phyloP scores from a whole-genome alignment of 2,797 vertebrate genomes.

The Platalea minor region DNA sequence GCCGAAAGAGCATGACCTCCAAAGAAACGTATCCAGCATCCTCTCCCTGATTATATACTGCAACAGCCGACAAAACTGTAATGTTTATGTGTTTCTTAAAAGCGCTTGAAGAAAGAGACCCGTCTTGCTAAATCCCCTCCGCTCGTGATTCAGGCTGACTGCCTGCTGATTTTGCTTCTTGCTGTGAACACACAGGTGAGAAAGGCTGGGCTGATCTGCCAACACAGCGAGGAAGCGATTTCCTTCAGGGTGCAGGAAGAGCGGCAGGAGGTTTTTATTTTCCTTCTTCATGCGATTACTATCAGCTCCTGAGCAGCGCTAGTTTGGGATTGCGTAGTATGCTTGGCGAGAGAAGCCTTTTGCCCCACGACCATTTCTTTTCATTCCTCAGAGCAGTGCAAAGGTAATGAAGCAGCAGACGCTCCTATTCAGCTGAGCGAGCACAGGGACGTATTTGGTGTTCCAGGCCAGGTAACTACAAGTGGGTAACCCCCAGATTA shows the following conservation, averaged over 20 bases:
- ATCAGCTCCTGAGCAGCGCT: not conserved
- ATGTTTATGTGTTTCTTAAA: not conserved
- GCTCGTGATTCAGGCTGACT: not conserved
- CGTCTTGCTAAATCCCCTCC: not conserved
- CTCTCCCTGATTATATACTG: not conserved
- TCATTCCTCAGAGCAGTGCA: not conserved
- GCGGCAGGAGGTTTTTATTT: not conserved
- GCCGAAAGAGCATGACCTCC: not conserved
- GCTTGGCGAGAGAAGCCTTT: not conserved
- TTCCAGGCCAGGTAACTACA: not conserved
- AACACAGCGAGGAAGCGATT: not conserved
- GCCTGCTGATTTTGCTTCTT: not conserved
- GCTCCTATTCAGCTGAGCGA: not conserved
- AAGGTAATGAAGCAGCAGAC: not conserved
- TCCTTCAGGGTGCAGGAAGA: not conserved
- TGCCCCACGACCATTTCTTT: not conserved
- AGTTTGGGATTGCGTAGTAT: accelerated
- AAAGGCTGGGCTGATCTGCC: not conserved
- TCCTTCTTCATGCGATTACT: not conserved
- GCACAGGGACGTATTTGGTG: not conserved
- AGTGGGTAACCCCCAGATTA: accelerated
- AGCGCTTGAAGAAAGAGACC: not conserved
- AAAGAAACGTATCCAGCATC: not conserved
- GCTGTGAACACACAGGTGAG: not conserved
- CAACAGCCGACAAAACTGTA: not conserved